Percentiles rank a stretch among this genome's conserved stretches.
Conservation (phyloP, 2,888 invertebrate genomes). For the Hirudinaria manillensis region DNA sequence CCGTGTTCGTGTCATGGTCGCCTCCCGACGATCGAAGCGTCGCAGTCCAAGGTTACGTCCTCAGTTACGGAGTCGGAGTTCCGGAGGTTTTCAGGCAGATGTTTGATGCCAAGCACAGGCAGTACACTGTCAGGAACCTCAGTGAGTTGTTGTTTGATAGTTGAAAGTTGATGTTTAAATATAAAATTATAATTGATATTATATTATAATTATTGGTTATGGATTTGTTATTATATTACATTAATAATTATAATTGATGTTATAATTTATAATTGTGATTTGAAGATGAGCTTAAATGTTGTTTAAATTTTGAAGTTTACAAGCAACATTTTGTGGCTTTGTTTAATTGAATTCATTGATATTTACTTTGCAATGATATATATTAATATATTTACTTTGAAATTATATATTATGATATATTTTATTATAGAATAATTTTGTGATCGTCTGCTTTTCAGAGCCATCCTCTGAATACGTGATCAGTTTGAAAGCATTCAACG, state of each 20-base stretch:
- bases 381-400: not conserved
- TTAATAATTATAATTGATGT: not conserved
- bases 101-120: conserved; percentile 74
- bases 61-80: conserved; percentile 92
- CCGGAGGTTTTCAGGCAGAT: conserved; percentile 78
- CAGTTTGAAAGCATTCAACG: conserved; percentile 82
- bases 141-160: conserved; percentile 58
- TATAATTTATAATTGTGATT: not conserved
- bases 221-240: not conserved
- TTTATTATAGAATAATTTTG: not conserved
- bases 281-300: not conserved
- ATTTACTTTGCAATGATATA: not conserved
- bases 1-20: conserved; percentile 82
- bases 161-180: not conserved
- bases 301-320: not conserved
- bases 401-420: not conserved
- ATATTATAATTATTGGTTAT: not conserved
- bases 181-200: not conserved
- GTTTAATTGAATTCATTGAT: not conserved
- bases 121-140: conserved; percentile 71
- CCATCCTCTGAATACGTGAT: conserved; percentile 90
- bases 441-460: conserved; percentile 57
- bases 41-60: conserved; percentile 78
- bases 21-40: conserved; percentile 72
- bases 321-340: not conserved